A percentile compares a stretch with the other conserved stretches of the same genome.
phyloP scores from a whole-genome alignment of 1,140 invertebrate genomes.

The Ptiloglossa arizonensis region DNA sequence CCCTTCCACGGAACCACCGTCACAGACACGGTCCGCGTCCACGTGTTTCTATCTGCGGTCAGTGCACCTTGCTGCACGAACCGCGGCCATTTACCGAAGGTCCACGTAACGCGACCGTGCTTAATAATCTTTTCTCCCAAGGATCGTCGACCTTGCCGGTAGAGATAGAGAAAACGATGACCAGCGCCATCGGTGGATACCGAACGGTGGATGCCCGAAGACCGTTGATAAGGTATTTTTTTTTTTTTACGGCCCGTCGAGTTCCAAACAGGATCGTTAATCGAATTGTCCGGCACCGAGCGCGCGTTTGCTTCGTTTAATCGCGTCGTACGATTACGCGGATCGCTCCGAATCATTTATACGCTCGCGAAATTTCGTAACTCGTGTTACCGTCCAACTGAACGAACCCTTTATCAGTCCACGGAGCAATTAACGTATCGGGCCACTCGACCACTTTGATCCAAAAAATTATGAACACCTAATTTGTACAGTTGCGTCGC shows the following conservation, averaged over 20 bases:
- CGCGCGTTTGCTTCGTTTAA: not conserved
- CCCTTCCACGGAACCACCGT: slow-evolving; percentile 37
- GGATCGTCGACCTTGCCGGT: slow-evolving; percentile 61
- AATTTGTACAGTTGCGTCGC: too few species aligned
- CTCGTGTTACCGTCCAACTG: too few species aligned
- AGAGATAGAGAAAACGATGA: slow-evolving; percentile 32
- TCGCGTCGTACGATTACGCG: not conserved
- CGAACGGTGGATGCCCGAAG: not conserved
- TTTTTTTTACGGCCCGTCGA: too few species aligned
- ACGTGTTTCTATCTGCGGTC: slow-evolving; percentile 69
- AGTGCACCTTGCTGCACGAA: slow-evolving; percentile 69
- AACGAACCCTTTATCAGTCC: too few species aligned
- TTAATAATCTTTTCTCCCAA: slow-evolving; percentile 65
- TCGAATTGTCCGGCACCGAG: not conserved
- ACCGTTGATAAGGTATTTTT: not conserved
- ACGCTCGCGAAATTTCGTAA: too few species aligned
- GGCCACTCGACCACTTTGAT: too few species aligned
- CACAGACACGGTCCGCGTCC: slow-evolving; percentile 57
- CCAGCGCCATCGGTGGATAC: not conserved
- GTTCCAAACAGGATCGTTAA: not conserved
- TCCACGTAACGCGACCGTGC: slow-evolving; percentile 65
- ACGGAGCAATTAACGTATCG: too few species aligned
- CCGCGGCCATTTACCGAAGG: slow-evolving; percentile 65
- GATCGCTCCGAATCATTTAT: too few species aligned
- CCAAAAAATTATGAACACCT: too few species aligned